phyloP scores from a whole-genome alignment of 2,797 vertebrate species.

The Rhinophrynus dorsalis region DNA sequence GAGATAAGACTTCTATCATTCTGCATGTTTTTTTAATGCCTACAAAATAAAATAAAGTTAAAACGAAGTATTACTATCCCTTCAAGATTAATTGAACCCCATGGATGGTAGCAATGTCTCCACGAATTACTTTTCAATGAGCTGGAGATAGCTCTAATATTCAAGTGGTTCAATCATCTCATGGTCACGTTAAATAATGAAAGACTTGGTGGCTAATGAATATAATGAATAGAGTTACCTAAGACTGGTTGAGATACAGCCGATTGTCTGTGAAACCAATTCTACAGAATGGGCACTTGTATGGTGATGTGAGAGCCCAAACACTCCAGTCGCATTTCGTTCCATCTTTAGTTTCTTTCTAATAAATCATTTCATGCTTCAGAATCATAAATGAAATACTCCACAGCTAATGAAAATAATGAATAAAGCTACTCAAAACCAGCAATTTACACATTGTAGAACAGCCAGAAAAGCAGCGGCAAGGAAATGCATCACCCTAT shows the following conservation, averaged over 20 bases:
- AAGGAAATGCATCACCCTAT: conserved; percentile 6
- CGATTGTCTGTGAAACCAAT: background rate
- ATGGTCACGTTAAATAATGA: conserved; percentile 38
- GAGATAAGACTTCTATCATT: too few relatives aligned
- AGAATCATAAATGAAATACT: conserved; percentile 28
- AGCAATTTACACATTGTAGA: conserved; percentile 30
- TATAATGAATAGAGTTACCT: conserved; percentile 37
- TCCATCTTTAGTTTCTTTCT: background rate
- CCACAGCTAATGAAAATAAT: conserved; percentile 32
- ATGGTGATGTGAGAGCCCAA: conserved; percentile 8
- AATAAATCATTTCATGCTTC: conserved; percentile 39
- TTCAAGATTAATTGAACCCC: too few relatives aligned
- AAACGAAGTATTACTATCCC: too few relatives aligned
- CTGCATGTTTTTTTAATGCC: too few relatives aligned
- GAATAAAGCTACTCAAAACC: conserved; percentile 21
- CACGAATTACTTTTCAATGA: too few relatives aligned
- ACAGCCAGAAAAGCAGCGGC: conserved; percentile 4
- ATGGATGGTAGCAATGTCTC: too few relatives aligned
- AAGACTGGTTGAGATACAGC: conserved; percentile 6
- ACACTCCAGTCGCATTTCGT: background rate
- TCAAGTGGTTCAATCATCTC: conserved; percentile 35
- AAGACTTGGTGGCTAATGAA: conserved; percentile 37
- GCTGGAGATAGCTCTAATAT: too few relatives aligned
- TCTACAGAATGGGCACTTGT: conserved; percentile 11
- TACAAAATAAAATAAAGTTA: too few relatives aligned